Percentiles rank a stretch among this genome's conserved stretches.
phyloP scores from a whole-genome alignment of 2,113 vertebrate species.

The Bubo scandiacus region DNA sequence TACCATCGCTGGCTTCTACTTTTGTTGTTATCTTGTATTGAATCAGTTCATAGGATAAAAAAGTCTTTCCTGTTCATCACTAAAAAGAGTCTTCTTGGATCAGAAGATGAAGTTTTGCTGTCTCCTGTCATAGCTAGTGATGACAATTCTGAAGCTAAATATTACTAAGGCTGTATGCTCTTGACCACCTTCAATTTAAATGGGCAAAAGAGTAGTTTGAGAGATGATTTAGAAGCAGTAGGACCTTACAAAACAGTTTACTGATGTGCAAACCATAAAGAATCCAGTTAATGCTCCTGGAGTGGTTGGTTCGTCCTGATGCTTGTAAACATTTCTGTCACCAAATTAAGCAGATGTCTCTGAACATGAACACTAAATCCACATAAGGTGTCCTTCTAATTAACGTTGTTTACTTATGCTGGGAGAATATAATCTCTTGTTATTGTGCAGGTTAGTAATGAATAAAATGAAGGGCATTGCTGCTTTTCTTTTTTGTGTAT shows the following conservation, averaged over 20 bases:
- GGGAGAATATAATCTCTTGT: not conserved
- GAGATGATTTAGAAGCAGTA: not conserved
- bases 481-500: not conserved
- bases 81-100: not conserved
- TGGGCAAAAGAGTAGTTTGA: not conserved
- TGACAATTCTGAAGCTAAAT: not conserved
- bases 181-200: not conserved
- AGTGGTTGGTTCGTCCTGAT: not conserved
- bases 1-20: not conserved
- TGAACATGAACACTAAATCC: not conserved
- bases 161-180: not conserved
- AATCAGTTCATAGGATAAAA: not conserved
- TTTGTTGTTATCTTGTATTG: not conserved
- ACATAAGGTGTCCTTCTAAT: slow-evolving; percentile 9
- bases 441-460: not conserved
- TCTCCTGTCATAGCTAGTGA: not conserved
- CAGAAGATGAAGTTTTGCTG: not conserved
- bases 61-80: not conserved
- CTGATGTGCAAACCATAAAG: not conserved
- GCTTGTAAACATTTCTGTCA: slow-evolving; percentile 48
- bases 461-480: not conserved
- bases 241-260: not conserved
- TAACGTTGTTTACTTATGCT: slow-evolving; percentile 28
- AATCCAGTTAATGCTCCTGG: slow-evolving; percentile 5
- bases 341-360: slow-evolving; percentile 41